Evolutionary conservation across 2,797 vertebrate species (phyloP), one percentile per base, ranked within the genome.

Genomic region (Crenichthys baileyi): DNA sequence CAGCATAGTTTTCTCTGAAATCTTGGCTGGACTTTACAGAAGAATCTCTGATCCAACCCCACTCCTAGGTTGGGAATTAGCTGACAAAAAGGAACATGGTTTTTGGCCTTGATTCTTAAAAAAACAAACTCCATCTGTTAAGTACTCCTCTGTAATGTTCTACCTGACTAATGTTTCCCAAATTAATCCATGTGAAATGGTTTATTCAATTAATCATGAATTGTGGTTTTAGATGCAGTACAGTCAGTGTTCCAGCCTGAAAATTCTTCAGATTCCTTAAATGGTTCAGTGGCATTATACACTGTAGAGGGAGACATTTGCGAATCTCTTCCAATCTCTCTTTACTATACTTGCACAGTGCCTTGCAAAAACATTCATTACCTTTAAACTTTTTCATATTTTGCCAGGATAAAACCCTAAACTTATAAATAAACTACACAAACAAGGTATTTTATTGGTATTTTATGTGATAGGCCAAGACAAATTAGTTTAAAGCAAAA

Each of bases 221-320:
- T 39, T 22, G 11, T 39, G 31, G 61, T 12, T 65, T 65, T 39
- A 39, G 31, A 22, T 39, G 36, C 20, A 39, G 3, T 18, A 20
- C 16, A 36, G 7, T 31, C 6, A 20, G 22, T 20, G 6, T 29
- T 29, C 15, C 48, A 29, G 18, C 3, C n/a, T 24, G 31, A 24
- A 18, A 22, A 55, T 72, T 55, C 63, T 67, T 39, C 71, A 24
- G 50, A 72, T 55, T 72, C 18, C 50, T 72, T 55, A 22, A 39
- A 55, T 39, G 7, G 15, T 72, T 24, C 11, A 55, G 44, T 48
- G 46, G 22, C 6, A 16, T 39, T 39, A 39, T 7, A 39, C 29
- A 22, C 50, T 51, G n/a, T 20, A 55, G 50, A 55, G 5, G 48
- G 20, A 72, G 6, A 31, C 16, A n/a, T 11, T 31, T 11, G 51